Evolutionary conservation across 2,113 vertebrate species (phyloP), one percentile per base, ranked within the genome.

Genomic region (Hiodon alosoides): DNA sequence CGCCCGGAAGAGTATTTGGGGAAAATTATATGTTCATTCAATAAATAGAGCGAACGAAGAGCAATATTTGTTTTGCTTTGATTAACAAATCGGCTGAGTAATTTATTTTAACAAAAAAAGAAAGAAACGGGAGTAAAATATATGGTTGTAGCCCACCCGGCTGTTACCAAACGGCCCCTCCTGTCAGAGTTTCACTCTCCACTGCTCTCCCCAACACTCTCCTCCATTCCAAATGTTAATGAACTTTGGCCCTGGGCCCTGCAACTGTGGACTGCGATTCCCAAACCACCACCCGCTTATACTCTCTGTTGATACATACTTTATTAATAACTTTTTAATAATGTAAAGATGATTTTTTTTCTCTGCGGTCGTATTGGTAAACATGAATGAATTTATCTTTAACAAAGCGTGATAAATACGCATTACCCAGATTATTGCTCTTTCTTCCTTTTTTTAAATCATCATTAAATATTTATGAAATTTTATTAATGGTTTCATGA

Each of bases 1-100:
- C 90, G 88, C 87, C 82, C 87, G 85, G 89, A 91, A 89, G 88
- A 90, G 90, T 87, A 92, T 92, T 92, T 91, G 87, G 90, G 90
- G 91, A 91, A 87, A 77, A 87, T 90, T 83, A 85, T 87, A 89
- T 87, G 90, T 89, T 90, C 90, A 73, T 90, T 89, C 88, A 87
- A 90, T 89, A 91, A 92, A 90, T 89, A 87, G 87, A 91, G 90
- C 91, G 89, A 89, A 89, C 81, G 83, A 90, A 90, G 91, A 88
- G 89, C 91, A 91, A 92, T 92, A 92, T 91, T 92, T 91, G 86
- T 90, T 90, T 90, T 89, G 90, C 89, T 89, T 90, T 91, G 90
- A 91, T 91, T 91, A 90, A 85, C 86, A 89, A 89, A 88, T 83
- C 84, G 86, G 86, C 85, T 85, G 87, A 80, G 83, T 84, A 82